These are phyloP conservation scores for Sycophila texana DNA, from an alignment of 2,888 invertebrate genomes.

Conservation along the genomic window DNA sequence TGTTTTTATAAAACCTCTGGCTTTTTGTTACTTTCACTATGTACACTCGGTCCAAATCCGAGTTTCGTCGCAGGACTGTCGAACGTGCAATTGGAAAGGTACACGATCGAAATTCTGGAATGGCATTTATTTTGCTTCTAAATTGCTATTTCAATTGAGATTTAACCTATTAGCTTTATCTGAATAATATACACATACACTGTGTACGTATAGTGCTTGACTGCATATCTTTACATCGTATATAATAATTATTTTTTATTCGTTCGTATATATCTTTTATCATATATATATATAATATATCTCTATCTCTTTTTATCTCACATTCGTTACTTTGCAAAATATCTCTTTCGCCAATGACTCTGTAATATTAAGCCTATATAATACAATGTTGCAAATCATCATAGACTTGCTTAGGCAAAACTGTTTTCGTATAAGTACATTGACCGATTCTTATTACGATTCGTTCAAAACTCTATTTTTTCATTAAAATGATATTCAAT, in stretches of 20 bases:
- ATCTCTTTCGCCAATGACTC: slow-evolving; percentile 65
- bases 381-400: slow-evolving; percentile 68
- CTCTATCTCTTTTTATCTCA: slow-evolving; percentile 60
- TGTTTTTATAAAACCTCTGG: slow-evolving; percentile 48
- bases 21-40: slow-evolving; percentile 54
- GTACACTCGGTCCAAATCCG: slow-evolving; percentile 53
- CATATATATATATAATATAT: slow-evolving; percentile 59
- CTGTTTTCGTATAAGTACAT: slow-evolving; percentile 69
- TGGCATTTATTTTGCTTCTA: slow-evolving; percentile 64
- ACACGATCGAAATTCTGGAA: slow-evolving; percentile 64
- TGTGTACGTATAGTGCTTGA: slow-evolving; percentile 52
- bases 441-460: slow-evolving; percentile 61
- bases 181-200: slow-evolving; percentile 60
- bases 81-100: slow-evolving; percentile 53
- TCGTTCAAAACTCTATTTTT: slow-evolving; percentile 45
- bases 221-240: slow-evolving; percentile 58
- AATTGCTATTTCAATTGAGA: slow-evolving; percentile 58
- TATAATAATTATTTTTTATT: slow-evolving; percentile 61
- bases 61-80: slow-evolving; percentile 52
- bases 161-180: slow-evolving; percentile 58
- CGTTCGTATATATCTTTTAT: slow-evolving; percentile 59
- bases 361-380: slow-evolving; percentile 67
- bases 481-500: slow-evolving; percentile 6
- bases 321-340: slow-evolving; percentile 69
- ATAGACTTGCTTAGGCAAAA: slow-evolving; percentile 66